phyloP scores from a whole-genome alignment of 1,140 invertebrate species.

The Macrobrachium rosenbergii region DNA sequence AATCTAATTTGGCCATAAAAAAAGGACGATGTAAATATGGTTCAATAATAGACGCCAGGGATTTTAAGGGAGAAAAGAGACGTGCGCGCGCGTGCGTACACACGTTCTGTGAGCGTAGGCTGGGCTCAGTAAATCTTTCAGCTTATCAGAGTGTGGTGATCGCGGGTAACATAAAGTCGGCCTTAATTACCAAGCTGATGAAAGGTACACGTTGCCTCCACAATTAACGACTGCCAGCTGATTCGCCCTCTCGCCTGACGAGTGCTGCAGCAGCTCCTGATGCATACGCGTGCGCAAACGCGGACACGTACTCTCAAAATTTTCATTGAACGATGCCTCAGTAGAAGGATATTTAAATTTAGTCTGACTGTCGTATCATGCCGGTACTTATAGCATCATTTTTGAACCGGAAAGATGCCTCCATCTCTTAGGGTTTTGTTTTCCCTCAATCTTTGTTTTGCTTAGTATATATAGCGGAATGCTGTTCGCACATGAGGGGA shows the following conservation, averaged over 20 bases:
- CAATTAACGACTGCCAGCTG: constrained; percentile 38
- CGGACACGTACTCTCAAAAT: too few species aligned
- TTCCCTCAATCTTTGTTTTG: too few species aligned
- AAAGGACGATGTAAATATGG: background rate
- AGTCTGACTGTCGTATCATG: too few species aligned
- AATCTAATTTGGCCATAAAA: background rate
- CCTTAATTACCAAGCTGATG: constrained; percentile 50
- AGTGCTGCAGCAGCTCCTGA: too few species aligned
- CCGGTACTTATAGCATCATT: too few species aligned
- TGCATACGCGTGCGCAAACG: too few species aligned
- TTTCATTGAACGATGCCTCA: too few species aligned
- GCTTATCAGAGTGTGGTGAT: constrained; percentile 41
- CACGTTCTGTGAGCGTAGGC: background rate
- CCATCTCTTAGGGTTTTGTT: too few species aligned
- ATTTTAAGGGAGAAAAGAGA: background rate
- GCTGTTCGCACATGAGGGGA: too few species aligned
- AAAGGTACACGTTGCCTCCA: constrained; percentile 39
- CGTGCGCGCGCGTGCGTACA: background rate
- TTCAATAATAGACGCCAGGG: background rate
- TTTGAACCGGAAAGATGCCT: too few species aligned
- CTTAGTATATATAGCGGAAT: too few species aligned
- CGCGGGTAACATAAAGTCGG: constrained; percentile 48
- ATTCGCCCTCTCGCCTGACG: background rate
- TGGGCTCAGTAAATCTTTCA: constrained; percentile 29
- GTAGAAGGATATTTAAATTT: too few species aligned